Base-by-base conservation (phyloP, 2,113 vertebrate genomes). In the Pseudopipra pipra region DNA sequence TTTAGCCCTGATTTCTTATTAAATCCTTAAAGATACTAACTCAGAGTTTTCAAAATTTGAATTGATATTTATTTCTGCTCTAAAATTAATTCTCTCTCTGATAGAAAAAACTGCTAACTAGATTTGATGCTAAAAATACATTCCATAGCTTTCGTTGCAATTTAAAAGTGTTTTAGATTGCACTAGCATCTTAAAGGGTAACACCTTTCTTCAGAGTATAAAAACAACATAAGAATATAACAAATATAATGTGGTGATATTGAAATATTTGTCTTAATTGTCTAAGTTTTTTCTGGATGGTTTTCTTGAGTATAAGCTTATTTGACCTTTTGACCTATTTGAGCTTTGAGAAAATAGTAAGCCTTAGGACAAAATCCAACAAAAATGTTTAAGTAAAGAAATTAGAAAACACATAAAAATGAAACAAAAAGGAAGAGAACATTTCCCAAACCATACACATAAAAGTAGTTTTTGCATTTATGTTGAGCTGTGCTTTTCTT, bases 371-470 rank as follows among this genome's bases (percentile, higher is more conserved):
- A 77, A 89, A 61, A 73, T 54, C 8, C 17, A 73, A 6, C 5
- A 67, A 68, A 77, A 74, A 14, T 22, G 5, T 35, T 62, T 39
- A 49, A 73, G 65, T 27, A 30, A 35, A 89, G 41, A 71, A 43
- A 2, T 35, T 63, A 73, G 15, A 43, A 11, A 6, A 43, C 14
- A 61, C 4, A 52, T 33, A 9, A 55, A 85, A 54, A 56, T 14
- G 1, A 52, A 37, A 9, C 20, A 23, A 35, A 68, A 70, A 46
- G 4, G 1, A 54, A n/a, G 0, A 8, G 0, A 80, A 18, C 8
- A 35, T 52, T 87, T 89, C 27, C 18, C 22, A 49, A 74, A 51
- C 5, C 55, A 14, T 35, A 66, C 4, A 33, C 4, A n/a, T 6
- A 44, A 8, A 18, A 68, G 5, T 8, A 4, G 4, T 17, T 85